Evolutionary conservation across 2,113 vertebrate genomes (phyloP).

Genomic region (Cryptoleucopteryx plumbea): DNA sequence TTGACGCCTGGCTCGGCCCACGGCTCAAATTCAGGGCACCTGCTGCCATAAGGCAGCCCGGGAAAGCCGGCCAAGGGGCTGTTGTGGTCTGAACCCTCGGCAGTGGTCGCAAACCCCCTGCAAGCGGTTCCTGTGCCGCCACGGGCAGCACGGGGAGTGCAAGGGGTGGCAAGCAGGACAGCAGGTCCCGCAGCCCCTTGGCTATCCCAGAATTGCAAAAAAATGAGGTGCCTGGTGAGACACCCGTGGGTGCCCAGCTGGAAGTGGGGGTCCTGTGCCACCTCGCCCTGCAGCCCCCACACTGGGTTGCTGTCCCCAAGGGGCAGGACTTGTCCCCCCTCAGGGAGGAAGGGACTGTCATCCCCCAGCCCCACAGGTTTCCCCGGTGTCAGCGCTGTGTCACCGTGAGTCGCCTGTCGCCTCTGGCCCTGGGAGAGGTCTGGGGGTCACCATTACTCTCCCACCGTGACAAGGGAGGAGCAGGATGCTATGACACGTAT

Average conservation of each 20-base stretch:
- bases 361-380: background rate
- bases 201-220: background rate
- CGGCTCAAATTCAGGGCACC: conserved; percentile 25
- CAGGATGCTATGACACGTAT: background rate
- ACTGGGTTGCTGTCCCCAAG: background rate
- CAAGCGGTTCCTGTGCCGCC: background rate
- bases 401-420: background rate
- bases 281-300: accelerated
- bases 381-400: background rate
- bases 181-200: background rate
- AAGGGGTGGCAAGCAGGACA: background rate
- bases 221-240: background rate
- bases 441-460: background rate
- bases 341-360: background rate
- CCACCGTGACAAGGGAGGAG: background rate
- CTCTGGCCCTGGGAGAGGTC: background rate
- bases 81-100: accelerated
- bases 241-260: background rate
- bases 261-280: background rate
- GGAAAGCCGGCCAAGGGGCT: background rate
- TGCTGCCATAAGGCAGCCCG: background rate
- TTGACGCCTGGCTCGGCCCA: background rate
- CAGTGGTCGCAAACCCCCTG: background rate
- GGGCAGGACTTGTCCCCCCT: background rate
- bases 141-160: accelerated